These are phyloP conservation scores for Druceiella hillmani DNA, from an alignment of 2,888 invertebrate species.

Conservation along the genomic window DNA sequence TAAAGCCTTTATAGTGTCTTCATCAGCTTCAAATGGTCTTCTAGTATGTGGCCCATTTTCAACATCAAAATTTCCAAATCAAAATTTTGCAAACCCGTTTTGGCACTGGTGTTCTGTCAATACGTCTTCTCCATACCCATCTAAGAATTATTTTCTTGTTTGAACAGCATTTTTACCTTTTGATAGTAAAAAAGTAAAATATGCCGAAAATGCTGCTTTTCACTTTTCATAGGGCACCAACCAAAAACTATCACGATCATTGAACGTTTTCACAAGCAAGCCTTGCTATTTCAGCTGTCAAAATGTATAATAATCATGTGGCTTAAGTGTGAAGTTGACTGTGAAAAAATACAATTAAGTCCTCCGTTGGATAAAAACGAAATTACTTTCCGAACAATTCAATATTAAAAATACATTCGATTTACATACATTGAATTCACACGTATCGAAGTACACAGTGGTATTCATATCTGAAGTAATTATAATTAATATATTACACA, in stretches of 20 bases:
- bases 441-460: no score
- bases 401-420: no score
- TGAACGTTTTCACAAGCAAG: not conserved
- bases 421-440: no score
- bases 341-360: no score
- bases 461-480: no score
- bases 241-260: not conserved
- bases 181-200: not conserved
- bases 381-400: no score
- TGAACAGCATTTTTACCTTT: not conserved
- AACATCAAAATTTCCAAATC: not conserved
- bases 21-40: not conserved
- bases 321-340: slow-evolving; percentile 1
- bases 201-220: not conserved
- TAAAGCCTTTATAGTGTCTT: not conserved
- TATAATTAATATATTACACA: no score
- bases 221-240: not conserved
- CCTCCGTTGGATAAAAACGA: no score
- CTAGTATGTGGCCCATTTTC: not conserved
- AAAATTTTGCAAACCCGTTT: not conserved
- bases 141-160: not conserved
- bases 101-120: slow-evolving; percentile 1
- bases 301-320: not conserved
- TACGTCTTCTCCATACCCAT: not conserved
- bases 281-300: not conserved